These are phyloP conservation scores for Enteromius unitaeniatus DNA, from an alignment of 2,797 vertebrate species.

Conservation along the genomic window DNA sequence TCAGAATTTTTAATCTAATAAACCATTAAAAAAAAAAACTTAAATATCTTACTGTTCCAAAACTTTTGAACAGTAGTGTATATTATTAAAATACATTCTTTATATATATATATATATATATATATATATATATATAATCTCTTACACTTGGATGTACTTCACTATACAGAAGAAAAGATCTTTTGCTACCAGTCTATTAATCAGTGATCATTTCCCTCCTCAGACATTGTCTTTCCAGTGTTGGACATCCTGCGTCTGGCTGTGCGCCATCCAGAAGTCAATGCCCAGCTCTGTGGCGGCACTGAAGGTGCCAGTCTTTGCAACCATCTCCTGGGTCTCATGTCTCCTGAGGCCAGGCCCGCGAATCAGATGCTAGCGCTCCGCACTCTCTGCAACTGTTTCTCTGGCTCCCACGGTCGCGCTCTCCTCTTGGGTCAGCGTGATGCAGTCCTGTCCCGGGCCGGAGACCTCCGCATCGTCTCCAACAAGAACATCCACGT, in stretches of 20 bases:
- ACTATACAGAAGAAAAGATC: not conserved
- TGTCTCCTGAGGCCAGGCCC: slow-evolving; percentile 87
- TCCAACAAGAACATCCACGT: slow-evolving; percentile 96
- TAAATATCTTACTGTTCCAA: no score
- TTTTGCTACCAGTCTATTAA: not conserved
- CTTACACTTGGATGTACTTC: not conserved
- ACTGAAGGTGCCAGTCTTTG: slow-evolving; percentile 88
- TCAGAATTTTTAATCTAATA: no score
- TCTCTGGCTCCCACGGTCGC: slow-evolving; percentile 83
- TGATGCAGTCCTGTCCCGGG: slow-evolving; percentile 87
- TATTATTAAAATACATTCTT: no score
- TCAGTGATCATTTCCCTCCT: slow-evolving; percentile 23
- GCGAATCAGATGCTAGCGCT: slow-evolving; percentile 96
- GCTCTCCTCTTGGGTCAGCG: slow-evolving; percentile 90
- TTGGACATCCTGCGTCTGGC: slow-evolving; percentile 95
- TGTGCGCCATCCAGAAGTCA: slow-evolving; percentile 91
- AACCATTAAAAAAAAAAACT: no score
- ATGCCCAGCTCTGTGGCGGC: slow-evolving; percentile 91
- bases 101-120: no score
- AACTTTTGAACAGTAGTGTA: no score
- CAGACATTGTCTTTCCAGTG: slow-evolving; percentile 96
- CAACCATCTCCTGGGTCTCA: slow-evolving; percentile 88
- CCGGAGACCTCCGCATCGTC: slow-evolving; percentile 85
- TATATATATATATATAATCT: not conserved
- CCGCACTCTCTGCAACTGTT: slow-evolving; percentile 97